Conservation (phyloP, 1,140 invertebrate genomes). For the Temnothorax curvispinosus region DNA sequence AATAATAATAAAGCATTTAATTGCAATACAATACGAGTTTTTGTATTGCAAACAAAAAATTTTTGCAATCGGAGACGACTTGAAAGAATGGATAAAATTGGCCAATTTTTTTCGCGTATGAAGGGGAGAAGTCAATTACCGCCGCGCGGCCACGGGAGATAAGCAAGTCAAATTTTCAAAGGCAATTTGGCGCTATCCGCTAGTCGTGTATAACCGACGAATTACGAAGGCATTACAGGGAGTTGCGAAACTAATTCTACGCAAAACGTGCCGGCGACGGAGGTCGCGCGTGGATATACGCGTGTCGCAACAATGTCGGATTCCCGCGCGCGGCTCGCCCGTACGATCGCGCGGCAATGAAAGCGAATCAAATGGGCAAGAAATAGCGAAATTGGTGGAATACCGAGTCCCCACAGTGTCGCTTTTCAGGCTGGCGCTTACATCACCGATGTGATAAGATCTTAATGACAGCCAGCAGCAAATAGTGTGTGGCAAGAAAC, state of each 20-base stretch:
- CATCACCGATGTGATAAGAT: conserved; percentile 69
- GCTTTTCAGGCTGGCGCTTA: conserved; percentile 48
- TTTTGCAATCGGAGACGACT: not conserved
- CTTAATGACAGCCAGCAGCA: conserved; percentile 62
- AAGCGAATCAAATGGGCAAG: conserved; percentile 48
- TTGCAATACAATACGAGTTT: not conserved
- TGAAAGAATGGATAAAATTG: not conserved
- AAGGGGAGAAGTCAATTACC: not conserved
- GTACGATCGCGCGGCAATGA: conserved; percentile 24
- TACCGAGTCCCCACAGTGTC: conserved; percentile 37
- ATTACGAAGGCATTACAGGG: conserved; percentile 36
- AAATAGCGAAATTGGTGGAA: conserved; percentile 58
- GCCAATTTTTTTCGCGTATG: not conserved
- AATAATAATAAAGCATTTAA: not conserved
- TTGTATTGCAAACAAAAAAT: not conserved
- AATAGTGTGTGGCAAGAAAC: conserved; percentile 35
- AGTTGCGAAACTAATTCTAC: conserved; percentile 54
- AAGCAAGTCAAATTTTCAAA: conserved; percentile 26
- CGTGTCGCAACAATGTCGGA: conserved; percentile 42
- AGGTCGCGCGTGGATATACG: conserved; percentile 4
- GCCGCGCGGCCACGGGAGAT: not conserved
- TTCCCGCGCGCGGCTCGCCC: conserved; percentile 47
- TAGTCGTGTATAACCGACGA: conserved; percentile 6
- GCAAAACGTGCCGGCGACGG: conserved; percentile 47
- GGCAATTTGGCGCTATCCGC: not conserved